phyloP scores from a whole-genome alignment of 2,113 vertebrate genomes.

The Myrmecophaga tridactyla region DNA sequence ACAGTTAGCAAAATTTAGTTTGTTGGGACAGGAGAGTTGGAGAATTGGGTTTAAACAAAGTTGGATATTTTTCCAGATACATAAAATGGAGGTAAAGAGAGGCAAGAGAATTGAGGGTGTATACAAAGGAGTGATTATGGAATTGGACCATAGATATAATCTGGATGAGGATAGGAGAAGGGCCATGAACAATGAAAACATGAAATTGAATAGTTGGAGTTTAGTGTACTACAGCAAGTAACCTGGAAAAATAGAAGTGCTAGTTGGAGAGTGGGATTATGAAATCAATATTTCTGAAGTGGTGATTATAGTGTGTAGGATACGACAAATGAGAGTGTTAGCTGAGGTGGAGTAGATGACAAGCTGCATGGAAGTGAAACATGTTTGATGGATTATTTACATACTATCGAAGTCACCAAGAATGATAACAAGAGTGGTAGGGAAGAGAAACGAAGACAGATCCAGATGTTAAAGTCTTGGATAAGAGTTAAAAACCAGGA shows the following conservation, averaged over 20 bases:
- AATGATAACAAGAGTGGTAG: neutral
- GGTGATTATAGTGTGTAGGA: neutral
- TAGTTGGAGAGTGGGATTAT: neutral
- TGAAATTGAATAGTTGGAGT: neutral
- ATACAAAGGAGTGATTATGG: neutral
- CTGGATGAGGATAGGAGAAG: neutral
- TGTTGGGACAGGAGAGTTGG: too few species aligned
- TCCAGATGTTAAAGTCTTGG: neutral
- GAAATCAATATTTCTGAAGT: constrained; percentile 23
- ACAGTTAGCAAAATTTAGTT: neutral
- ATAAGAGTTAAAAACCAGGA: neutral
- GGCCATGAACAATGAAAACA: neutral
- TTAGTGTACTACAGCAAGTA: neutral
- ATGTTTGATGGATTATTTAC: constrained; percentile 25
- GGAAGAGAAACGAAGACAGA: neutral
- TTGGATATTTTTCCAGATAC: neutral
- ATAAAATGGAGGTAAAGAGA: neutral
- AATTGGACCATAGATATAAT: neutral
- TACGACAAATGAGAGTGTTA: neutral
- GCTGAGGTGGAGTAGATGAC: neutral
- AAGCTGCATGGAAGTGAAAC: neutral
- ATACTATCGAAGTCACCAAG: neutral
- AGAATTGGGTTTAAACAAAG: neutral
- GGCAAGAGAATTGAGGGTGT: neutral
- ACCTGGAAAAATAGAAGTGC: neutral